Conservation (phyloP, 2,113 vertebrate genomes). For the Dipodomys spectabilis region DNA sequence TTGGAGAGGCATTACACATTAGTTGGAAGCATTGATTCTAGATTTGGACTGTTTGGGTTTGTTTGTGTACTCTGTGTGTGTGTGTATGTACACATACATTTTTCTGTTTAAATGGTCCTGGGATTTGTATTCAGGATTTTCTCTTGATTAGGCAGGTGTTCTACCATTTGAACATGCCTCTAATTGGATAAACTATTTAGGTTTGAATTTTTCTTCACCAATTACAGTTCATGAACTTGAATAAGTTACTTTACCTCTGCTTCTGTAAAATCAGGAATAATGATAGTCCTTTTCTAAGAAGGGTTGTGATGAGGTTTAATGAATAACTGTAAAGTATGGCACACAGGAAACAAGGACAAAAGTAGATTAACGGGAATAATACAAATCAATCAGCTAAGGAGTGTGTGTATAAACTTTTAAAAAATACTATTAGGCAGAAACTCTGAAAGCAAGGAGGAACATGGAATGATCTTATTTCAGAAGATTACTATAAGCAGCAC, state of each 20-base stretch:
- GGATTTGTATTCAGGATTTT: too few relatives aligned
- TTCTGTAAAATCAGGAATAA: conserved; percentile 17
- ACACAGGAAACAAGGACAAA: background rate
- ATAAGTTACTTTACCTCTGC: background rate
- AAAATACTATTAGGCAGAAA: background rate
- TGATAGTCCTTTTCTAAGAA: background rate
- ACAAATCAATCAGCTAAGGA: background rate
- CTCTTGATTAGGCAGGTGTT: too few relatives aligned
- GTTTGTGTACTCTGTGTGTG: background rate
- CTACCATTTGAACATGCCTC: too few relatives aligned
- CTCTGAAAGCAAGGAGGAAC: too few relatives aligned
- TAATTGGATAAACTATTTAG: background rate
- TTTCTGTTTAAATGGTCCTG: too few relatives aligned
- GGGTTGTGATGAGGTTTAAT: background rate
- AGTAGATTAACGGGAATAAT: background rate
- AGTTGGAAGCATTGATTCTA: conserved; percentile 22
- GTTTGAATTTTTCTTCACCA: conserved; percentile 2
- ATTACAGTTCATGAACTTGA: conserved; percentile 1
- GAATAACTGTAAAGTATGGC: conserved; percentile 14
- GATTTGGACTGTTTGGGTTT: background rate
- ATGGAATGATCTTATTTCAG: too few relatives aligned
- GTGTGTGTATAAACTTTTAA: background rate
- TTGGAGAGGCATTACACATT: background rate
- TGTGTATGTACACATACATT: too few relatives aligned
- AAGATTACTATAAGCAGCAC: too few relatives aligned